Evolutionary conservation across 2,888 invertebrate species (phyloP).

Genomic region (Pediacus dermestoides): DNA sequence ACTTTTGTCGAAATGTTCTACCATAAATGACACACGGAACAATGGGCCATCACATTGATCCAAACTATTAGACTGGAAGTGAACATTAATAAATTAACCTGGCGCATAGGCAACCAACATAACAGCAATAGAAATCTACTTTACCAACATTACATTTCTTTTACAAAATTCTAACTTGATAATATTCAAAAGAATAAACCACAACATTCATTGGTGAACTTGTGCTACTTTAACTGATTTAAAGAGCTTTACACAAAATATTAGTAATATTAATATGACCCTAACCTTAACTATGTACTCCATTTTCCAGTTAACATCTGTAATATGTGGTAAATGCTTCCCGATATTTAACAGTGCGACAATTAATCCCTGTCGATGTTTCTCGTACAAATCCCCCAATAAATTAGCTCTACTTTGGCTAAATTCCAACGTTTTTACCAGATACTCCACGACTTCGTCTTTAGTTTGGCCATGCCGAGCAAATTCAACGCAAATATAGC

Average conservation of each 20-base stretch:
- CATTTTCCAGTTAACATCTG: slow-evolving; percentile 60
- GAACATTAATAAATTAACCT: too few species aligned
- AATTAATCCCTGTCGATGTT: slow-evolving; percentile 35
- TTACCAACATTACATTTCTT: not conserved
- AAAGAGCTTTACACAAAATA: slow-evolving; percentile 4
- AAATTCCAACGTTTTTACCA: slow-evolving; percentile 37
- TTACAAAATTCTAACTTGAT: not conserved
- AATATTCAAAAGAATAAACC: not conserved
- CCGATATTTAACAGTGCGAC: slow-evolving; percentile 43
- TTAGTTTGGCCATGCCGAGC: slow-evolving; percentile 33
- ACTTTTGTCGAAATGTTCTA: slow-evolving; percentile 42
- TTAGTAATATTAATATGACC: slow-evolving; percentile 1
- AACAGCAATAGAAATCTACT: slow-evolving; percentile 3
- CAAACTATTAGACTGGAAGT: slow-evolving; percentile 40
- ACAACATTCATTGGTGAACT: too few species aligned
- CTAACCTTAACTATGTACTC: slow-evolving; percentile 51
- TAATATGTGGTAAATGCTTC: slow-evolving; percentile 53
- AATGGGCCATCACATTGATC: slow-evolving; percentile 43
- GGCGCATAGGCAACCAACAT: too few species aligned
- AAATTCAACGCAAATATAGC: slow-evolving; percentile 40
- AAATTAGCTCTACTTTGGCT: slow-evolving; percentile 27
- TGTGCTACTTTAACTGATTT: slow-evolving; percentile 12
- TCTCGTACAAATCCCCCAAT: slow-evolving; percentile 38
- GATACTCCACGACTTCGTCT: slow-evolving; percentile 33
- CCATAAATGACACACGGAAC: slow-evolving; percentile 42